Base-by-base conservation (phyloP, 2,113 vertebrate genomes). In the Morone saxatilis region DNA sequence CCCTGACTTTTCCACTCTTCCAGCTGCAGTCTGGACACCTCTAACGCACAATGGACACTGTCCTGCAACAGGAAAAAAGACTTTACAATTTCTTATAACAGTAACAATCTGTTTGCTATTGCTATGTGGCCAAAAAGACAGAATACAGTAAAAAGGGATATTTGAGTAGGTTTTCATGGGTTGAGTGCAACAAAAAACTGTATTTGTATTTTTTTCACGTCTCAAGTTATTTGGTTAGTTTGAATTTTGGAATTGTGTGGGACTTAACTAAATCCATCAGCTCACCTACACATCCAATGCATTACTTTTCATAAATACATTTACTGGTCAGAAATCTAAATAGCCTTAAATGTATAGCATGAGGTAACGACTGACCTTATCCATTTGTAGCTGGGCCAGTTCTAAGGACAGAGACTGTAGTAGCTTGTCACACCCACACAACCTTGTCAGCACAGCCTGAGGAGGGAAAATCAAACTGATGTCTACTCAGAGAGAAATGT, bases 361-460 rank as follows among this genome's bases (percentile, higher is more conserved):
- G n/a, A 5, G 1, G 19, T n/a, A 22, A 43, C 31, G 31, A 63
- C 89, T 14, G 12, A 97, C 97, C 96, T 97, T 97, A 91, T 97
- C 96, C 80, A 95, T 93, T 87, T 95, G 95, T 57, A 96, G 93
- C 82, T 96, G 95, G 17, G 94, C 93, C 38, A 95, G 92, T 80
- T 97, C 96, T 4, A 95, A 86, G 67, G 96, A 96, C 47, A 97
- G 93, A 71, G 95, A 83, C 88, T 95, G 95, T 2, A 97, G 94
- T 56, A 97, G 90, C 83, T 95, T 96, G 91, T 97, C 97, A 91
- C 97, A 97, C 13, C 97, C 97, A n/a, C 97, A 97, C 69, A 97
- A 47, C 83, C 95, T 95, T 48, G 96, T 97, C 92, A 97, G 41
- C 69, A 97, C 92, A 9, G 91, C 93, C 97, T 97, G 89, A 40